These are phyloP conservation scores for Poliocrania exsul DNA, from an alignment of 2,797 vertebrate species.

Conservation along the genomic window DNA sequence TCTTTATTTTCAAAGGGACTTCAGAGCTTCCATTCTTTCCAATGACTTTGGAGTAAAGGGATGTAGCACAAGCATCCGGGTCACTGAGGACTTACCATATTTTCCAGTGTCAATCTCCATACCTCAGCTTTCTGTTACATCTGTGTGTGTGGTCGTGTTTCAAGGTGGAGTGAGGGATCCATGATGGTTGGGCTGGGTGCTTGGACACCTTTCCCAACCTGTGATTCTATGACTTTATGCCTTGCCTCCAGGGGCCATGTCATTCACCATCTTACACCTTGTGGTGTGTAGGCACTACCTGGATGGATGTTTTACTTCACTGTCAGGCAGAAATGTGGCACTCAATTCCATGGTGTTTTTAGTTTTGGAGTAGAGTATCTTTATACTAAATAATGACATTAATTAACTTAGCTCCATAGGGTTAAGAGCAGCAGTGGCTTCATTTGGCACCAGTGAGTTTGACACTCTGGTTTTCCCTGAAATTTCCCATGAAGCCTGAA, in stretches of 20 bases:
- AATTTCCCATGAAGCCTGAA: neutral
- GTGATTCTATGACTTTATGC: neutral
- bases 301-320: neutral
- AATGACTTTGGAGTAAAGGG: neutral
- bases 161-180: neutral
- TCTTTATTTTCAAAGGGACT: neutral
- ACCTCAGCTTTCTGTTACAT: neutral
- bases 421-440: neutral
- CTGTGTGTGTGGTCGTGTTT: neutral
- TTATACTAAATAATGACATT: neutral
- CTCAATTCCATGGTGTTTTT: neutral
- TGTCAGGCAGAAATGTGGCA: neutral
- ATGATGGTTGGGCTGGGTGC: neutral
- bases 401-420: neutral
- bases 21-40: neutral
- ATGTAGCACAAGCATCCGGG: neutral
- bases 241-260: neutral
- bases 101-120: neutral
- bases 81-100: fast-evolving
- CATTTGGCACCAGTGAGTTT: neutral
- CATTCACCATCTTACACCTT: neutral
- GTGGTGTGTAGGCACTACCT: fast-evolving
- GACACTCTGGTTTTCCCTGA: neutral
- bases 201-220: neutral
- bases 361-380: neutral